Conservation (phyloP, 2,888 invertebrate genomes). For the Dynastes grantii region DNA sequence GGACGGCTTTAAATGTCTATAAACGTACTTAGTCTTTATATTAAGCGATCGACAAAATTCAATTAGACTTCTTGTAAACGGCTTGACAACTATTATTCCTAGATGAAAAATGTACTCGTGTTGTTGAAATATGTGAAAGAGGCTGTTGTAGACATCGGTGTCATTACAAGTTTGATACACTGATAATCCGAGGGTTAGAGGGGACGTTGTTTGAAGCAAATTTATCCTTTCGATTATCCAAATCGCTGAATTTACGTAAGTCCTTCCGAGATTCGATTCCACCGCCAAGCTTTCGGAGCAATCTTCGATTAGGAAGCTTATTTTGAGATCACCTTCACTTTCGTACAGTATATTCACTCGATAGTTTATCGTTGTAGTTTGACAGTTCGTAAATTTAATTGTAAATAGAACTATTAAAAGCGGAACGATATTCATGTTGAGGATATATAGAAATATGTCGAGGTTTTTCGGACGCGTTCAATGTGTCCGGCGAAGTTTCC, state of each 20-base stretch:
- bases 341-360: constrained; percentile 55
- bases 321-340: constrained; percentile 62
- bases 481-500: constrained; percentile 20
- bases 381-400: constrained; percentile 19
- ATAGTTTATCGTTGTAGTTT: constrained; percentile 21
- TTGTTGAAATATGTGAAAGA: constrained; percentile 63
- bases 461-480: constrained; percentile 19
- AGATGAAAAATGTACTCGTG: constrained; percentile 57
- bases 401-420: constrained; percentile 6
- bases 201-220: constrained; percentile 59
- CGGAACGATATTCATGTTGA: background rate
- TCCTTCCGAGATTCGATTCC: constrained; percentile 54
- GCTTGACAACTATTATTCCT: constrained; percentile 61
- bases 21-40: constrained; percentile 57
- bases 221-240: constrained; percentile 66
- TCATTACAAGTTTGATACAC: constrained; percentile 64
- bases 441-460: constrained; percentile 18
- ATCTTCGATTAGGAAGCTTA: constrained; percentile 63
- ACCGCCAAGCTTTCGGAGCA: constrained; percentile 58
- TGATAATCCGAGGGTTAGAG: constrained; percentile 61
- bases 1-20: constrained; percentile 57
- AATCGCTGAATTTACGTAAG: constrained; percentile 63
- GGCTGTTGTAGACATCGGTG: constrained; percentile 61
- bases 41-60: constrained; percentile 63
- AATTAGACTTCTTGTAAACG: constrained; percentile 57